Evolutionary conservation across 30 jellyfish, hydroid and myxozoan genomes (phyloP).

Genomic region (Rhopilema esculentum): DNA sequence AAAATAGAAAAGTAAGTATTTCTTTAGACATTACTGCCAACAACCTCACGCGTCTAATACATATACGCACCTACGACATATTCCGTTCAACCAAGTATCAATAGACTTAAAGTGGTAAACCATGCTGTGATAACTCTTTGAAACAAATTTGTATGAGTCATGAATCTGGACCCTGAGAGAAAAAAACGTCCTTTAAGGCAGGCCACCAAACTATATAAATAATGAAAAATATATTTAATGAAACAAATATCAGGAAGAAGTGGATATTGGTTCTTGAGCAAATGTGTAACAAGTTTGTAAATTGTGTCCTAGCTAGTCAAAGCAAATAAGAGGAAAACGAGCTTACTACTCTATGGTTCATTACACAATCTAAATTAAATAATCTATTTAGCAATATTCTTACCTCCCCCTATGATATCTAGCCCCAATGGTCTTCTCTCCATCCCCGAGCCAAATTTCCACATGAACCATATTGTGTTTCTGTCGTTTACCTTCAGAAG

Average conservation of each 20-base stretch:
- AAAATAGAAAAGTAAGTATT: too few species aligned
- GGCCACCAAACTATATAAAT: background rate
- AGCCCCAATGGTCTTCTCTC: slow-evolving; percentile 93
- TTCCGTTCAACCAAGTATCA: slow-evolving; percentile 90
- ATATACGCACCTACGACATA: slow-evolving; percentile 80
- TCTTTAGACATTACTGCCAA: background rate
- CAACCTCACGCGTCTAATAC: background rate
- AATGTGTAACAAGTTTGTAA: too few species aligned
- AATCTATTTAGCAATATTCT: too few species aligned
- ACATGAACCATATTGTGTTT: slow-evolving; percentile 93
- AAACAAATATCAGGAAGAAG: too few species aligned
- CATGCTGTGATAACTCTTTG: slow-evolving; percentile 91
- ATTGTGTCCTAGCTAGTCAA: too few species aligned
- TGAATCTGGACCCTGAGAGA: slow-evolving; percentile 83
- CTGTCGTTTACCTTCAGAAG: slow-evolving; percentile 65
- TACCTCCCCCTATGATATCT: slow-evolving; percentile 91
- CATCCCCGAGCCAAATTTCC: slow-evolving; percentile 97
- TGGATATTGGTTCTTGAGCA: too few species aligned
- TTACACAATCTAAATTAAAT: too few species aligned
- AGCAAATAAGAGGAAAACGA: too few species aligned
- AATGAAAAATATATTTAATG: background rate
- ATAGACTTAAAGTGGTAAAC: slow-evolving; percentile 83
- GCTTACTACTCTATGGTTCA: too few species aligned
- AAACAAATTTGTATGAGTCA: slow-evolving; percentile 80
- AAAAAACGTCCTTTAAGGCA: background rate